Conservation (phyloP, 2,888 invertebrate species). For the Ypsolopha scabrella region DNA sequence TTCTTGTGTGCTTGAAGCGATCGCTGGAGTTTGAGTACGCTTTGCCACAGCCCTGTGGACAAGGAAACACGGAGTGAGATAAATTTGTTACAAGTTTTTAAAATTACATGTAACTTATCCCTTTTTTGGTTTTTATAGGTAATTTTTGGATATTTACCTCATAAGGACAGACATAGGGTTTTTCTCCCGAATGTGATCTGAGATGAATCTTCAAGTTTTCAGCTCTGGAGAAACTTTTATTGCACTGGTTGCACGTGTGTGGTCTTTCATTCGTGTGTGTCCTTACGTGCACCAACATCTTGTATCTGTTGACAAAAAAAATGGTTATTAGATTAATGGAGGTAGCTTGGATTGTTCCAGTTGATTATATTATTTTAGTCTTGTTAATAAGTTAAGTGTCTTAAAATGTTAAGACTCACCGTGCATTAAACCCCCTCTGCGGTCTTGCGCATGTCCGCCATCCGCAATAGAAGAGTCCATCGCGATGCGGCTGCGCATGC, state of each 20-base stretch:
- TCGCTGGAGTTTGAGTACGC: slow-evolving; percentile 96
- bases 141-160: slow-evolving; percentile 46
- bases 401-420: slow-evolving; percentile 60
- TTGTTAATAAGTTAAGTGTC: neutral
- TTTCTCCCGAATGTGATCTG: slow-evolving; percentile 92
- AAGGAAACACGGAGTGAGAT: slow-evolving; percentile 12
- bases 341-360: neutral
- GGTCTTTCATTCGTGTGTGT: slow-evolving; percentile 96
- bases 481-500: slow-evolving; percentile 79
- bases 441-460: slow-evolving; percentile 89
- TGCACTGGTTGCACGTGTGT: slow-evolving; percentile 87
- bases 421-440: slow-evolving; percentile 90
- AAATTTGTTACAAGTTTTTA: neutral
- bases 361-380: neutral
- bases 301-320: slow-evolving; percentile 75
- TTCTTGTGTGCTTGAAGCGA: slow-evolving; percentile 92
- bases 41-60: slow-evolving; percentile 83
- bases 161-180: slow-evolving; percentile 89
- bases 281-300: slow-evolving; percentile 94
- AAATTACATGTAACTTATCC: neutral
- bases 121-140: neutral
- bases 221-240: slow-evolving; percentile 91
- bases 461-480: slow-evolving; percentile 87
- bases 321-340: neutral
- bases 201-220: slow-evolving; percentile 94